These are phyloP conservation scores for Condylostylus longicornis DNA, from an alignment of 1,140 invertebrate genomes.

Conservation along the genomic window DNA sequence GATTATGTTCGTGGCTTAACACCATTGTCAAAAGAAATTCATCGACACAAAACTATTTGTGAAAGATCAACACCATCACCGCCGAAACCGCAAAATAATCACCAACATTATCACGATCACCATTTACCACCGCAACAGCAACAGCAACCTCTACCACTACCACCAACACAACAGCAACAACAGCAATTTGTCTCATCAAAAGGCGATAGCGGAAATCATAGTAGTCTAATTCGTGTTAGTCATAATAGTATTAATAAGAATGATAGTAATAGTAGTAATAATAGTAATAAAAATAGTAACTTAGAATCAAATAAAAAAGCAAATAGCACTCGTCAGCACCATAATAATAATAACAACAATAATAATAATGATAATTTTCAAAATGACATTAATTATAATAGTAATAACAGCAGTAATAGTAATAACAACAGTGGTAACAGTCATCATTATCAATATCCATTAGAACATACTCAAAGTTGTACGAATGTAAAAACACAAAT, in stretches of 20 bases:
- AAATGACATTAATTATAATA: conserved; percentile 3
- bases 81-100: no score
- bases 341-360: conserved; percentile 17
- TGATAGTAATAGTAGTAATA: conserved; percentile 4
- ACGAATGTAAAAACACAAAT: conserved; percentile 2
- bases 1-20: conserved; percentile 86
- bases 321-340: conserved; percentile 13
- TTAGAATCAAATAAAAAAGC: conserved; percentile 28
- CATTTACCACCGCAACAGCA: neutral
- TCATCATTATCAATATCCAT: conserved; percentile 2
- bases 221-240: conserved; percentile 23
- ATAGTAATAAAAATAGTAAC: conserved; percentile 27
- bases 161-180: neutral
- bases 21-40: conserved; percentile 67
- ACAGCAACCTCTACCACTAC: no score
- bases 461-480: conserved; percentile 13
- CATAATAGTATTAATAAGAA: conserved; percentile 7
- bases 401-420: neutral
- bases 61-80: conserved; percentile 29
- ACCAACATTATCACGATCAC: no score
- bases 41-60: conserved; percentile 36
- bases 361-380: conserved; percentile 3
- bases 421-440: neutral
- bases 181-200: no score
- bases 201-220: conserved; percentile 30